Conservation (phyloP, 2,888 invertebrate genomes). For the Xestia ashworthii region DNA sequence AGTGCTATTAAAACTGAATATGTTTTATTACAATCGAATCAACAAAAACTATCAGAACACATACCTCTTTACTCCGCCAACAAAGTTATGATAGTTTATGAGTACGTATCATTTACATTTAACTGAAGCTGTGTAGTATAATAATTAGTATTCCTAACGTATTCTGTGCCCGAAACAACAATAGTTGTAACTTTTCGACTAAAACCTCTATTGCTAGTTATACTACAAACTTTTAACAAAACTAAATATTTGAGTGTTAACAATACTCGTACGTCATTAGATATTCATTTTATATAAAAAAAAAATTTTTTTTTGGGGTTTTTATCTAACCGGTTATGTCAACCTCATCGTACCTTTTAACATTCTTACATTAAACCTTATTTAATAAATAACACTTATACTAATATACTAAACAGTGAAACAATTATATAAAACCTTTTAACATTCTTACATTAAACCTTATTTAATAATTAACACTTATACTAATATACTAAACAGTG, state of each 20-base stretch:
- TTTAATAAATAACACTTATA: no score
- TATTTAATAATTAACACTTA: no score
- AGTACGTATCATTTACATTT: conserved; percentile 44
- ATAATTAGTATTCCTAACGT: conserved; percentile 59
- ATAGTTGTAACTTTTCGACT: conserved; percentile 49
- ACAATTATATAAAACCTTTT: no score
- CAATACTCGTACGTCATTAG: no score
- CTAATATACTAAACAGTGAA: no score
- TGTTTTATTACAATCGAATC: neutral
- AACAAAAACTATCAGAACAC: neutral
- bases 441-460: no score
- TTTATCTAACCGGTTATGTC: no score
- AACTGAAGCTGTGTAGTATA: conserved; percentile 16
- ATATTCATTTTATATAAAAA: no score
- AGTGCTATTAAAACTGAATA: neutral
- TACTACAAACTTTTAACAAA: neutral
- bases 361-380: no score
- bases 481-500: no score
- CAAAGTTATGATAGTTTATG: conserved; percentile 41
- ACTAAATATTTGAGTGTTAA: neutral
- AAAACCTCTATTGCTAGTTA: conserved; percentile 7
- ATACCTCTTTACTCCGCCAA: neutral
- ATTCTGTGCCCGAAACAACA: conserved; percentile 52
- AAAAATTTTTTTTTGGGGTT: no score
- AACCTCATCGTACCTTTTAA: no score